Base-by-base conservation (phyloP, 2,797 vertebrate genomes). In the Darevskia nairensis region DNA sequence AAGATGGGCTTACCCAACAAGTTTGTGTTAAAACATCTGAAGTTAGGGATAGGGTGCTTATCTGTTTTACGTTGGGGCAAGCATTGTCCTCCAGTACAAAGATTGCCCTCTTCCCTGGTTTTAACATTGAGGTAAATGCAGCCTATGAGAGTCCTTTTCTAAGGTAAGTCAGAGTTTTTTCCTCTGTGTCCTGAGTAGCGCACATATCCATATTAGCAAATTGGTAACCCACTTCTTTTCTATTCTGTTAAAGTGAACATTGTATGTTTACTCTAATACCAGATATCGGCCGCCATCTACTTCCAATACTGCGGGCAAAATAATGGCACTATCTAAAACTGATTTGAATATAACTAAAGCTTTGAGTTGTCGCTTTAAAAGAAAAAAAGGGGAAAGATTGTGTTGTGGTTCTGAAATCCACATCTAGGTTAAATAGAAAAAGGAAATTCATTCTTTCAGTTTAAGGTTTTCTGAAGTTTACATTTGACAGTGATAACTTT, bases 161-260 rank as follows among this genome's bases (percentile, higher is more conserved):
- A 84, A n/a, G 83, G 71, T 82, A 59, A 68, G 80, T 35, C 25
- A 85, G 1, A 50, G 91, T 84, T 87, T 85, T 75, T 25, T 83
- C 88, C 91, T 32, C 8, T 21, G 27, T 4, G 50, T 61, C 17
- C 68, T 41, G 55, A 68, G 29, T 0, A 0, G 27, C 46, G 92
- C 64, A 86, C 21, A 81, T 92, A 88, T 86, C 80, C 84, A 3
- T 3, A 29, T 8, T 86, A 64, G 76, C 82, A 89, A 91, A 91
- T 32, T 44, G 13, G 76, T 59, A 8, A 46, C 15, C 80, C 17
- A 71, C 1, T 82, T 80, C 84, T 91, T 90, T 90, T 29, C 32
- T 85, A 50, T 8, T 35, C 71, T 64, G 76, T 85, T 88, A 2
- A 6, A 1, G 39, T 75, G 88, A 39, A 91, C 81, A 3, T 61